phyloP scores from a whole-genome alignment of 2,797 vertebrate species.

The Kryptolebias ocellatus region DNA sequence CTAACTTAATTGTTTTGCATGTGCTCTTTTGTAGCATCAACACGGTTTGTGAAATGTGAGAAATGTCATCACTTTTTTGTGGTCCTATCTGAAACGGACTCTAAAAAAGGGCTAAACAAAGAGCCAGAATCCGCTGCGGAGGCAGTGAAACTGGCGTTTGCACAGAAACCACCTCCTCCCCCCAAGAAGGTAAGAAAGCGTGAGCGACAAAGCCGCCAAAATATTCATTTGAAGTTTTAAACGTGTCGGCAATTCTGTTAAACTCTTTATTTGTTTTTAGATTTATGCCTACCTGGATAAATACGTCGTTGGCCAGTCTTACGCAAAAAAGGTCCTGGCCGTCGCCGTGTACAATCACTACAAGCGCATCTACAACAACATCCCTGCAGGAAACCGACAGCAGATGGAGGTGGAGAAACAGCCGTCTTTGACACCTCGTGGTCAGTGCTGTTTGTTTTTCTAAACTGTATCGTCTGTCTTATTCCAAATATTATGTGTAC shows the following conservation, averaged over 20 bases:
- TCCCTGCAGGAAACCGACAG: slow-evolving; percentile 90
- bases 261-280: slow-evolving; percentile 62
- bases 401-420: slow-evolving; percentile 94
- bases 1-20: background rate
- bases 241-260: background rate
- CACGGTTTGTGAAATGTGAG: slow-evolving; percentile 98
- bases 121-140: slow-evolving; percentile 95
- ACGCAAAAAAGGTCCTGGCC: slow-evolving; percentile 97
- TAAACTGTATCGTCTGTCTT: background rate
- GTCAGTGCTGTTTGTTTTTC: slow-evolving; percentile 78
- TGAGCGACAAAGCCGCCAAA: background rate
- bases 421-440: slow-evolving; percentile 92
- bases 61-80: slow-evolving; percentile 99
- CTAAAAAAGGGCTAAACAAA: slow-evolving; percentile 95
- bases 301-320: slow-evolving; percentile 96
- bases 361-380: slow-evolving; percentile 98
- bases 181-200: slow-evolving; percentile 91
- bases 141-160: slow-evolving; percentile 93
- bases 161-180: slow-evolving; percentile 96
- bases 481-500: background rate
- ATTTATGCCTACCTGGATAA: slow-evolving; percentile 99
- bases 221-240: background rate
- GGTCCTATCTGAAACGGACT: slow-evolving; percentile 96
- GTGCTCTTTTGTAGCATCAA: slow-evolving; percentile 85
- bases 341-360: slow-evolving; percentile 99